Conservation (phyloP, 1,140 invertebrate species). For the Liolophura sinensis region DNA sequence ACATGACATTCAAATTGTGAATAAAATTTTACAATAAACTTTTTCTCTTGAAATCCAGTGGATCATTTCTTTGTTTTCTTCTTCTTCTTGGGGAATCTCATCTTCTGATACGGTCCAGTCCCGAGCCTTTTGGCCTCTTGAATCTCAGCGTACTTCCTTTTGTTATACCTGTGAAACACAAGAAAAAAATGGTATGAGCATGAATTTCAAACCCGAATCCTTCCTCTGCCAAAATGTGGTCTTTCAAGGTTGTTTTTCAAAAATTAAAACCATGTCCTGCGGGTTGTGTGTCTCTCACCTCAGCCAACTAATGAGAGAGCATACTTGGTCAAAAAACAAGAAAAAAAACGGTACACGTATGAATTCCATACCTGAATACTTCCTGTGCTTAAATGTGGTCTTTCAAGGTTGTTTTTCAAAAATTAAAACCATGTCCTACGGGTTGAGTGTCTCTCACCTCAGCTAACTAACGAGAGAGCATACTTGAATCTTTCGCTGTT, state of each 20-base stretch:
- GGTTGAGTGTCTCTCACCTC: too few relatives aligned
- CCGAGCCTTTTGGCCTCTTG: slow-evolving; percentile 71
- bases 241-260: too few relatives aligned
- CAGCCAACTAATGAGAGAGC: too few relatives aligned
- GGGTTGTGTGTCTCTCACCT: too few relatives aligned
- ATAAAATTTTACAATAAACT: too few relatives aligned
- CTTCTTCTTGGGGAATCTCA: slow-evolving; percentile 63
- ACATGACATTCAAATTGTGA: too few relatives aligned
- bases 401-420: too few relatives aligned
- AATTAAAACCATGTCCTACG: too few relatives aligned
- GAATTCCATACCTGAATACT: slow-evolving; percentile 9
- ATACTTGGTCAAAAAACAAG: too few relatives aligned
- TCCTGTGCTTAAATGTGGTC: slow-evolving; percentile 3
- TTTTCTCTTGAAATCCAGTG: background rate
- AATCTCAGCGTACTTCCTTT: slow-evolving; percentile 80
- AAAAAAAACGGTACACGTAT: background rate
- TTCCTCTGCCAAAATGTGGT: slow-evolving; percentile 4
- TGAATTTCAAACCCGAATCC: slow-evolving; percentile 7
- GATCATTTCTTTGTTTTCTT: slow-evolving; percentile 29
- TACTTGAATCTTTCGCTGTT: too few relatives aligned
- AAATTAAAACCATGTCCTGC: too few relatives aligned
- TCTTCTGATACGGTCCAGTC: slow-evolving; percentile 62
- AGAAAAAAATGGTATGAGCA: background rate
- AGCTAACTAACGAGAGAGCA: too few relatives aligned
- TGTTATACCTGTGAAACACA: slow-evolving; percentile 63